phyloP scores from a whole-genome alignment of 2,797 vertebrate genomes.

The Atherinosoma microstoma region DNA sequence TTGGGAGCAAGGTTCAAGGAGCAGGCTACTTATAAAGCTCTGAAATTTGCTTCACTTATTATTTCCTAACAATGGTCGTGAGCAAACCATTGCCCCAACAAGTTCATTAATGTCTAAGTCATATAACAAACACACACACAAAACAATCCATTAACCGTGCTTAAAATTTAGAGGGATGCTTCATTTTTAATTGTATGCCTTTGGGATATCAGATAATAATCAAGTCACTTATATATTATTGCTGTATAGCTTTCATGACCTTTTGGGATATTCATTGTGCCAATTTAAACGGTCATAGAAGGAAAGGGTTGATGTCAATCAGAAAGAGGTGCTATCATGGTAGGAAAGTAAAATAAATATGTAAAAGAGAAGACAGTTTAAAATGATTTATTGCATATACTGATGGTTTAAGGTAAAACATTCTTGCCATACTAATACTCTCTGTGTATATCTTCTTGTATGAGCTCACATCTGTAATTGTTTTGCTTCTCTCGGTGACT shows the following conservation, averaged over 20 bases:
- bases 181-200: neutral
- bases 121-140: neutral
- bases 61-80: conserved; percentile 4
- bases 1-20: neutral
- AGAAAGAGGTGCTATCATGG: conserved; percentile 67
- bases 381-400: neutral
- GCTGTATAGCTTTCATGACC: conserved; percentile 51
- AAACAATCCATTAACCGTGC: neutral
- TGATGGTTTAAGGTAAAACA: neutral
- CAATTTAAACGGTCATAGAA: conserved; percentile 48
- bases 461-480: neutral
- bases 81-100: neutral
- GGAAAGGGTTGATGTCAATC: conserved; percentile 66
- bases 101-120: neutral
- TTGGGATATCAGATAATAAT: neutral
- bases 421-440: neutral
- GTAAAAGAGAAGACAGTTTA: neutral
- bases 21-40: neutral
- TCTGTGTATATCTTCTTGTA: neutral
- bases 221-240: neutral
- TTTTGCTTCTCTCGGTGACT: neutral
- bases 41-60: neutral
- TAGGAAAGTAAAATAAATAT: neutral
- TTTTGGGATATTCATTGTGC: conserved; percentile 59
- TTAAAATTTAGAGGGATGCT: too few relatives aligned